A percentile compares a stretch with the other conserved stretches of the same genome.
phyloP scores from a whole-genome alignment of 1,140 invertebrate species.

The Drosophila nebulosa region DNA sequence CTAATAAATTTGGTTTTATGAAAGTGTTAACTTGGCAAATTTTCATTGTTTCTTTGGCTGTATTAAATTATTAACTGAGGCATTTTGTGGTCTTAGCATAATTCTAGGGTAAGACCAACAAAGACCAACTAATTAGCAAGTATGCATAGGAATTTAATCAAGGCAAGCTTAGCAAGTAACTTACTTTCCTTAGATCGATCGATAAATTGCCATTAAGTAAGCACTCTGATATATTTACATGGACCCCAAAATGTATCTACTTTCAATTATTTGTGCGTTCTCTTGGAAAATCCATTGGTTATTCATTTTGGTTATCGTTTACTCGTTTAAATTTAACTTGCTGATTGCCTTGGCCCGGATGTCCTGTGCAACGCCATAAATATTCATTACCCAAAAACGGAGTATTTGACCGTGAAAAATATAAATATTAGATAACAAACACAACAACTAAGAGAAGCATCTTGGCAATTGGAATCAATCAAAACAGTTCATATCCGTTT shows the following conservation, averaged over 20 bases:
- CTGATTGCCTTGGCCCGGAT: constrained; percentile 14
- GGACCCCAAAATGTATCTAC: not conserved
- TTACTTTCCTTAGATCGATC: not conserved
- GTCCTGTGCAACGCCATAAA: constrained; percentile 14
- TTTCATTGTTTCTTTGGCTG: constrained; percentile 29
- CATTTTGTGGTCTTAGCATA: constrained; percentile 11
- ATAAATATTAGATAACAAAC: constrained; percentile 38
- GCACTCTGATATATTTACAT: not conserved
- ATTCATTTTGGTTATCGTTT: constrained; percentile 34
- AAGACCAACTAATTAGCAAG: constrained; percentile 65
- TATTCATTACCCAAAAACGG: constrained; percentile 30
- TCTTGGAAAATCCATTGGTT: constrained; percentile 9
- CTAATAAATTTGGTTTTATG: constrained; percentile 76
- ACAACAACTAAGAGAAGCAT: constrained; percentile 20
- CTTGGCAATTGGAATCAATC: not conserved
- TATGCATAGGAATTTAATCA: constrained; percentile 41
- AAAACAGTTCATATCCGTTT: not conserved
- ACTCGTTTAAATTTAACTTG: constrained; percentile 18
- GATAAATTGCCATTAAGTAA: not conserved
- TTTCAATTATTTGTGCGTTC: constrained; percentile 15
- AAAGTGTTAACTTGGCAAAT: constrained; percentile 75
- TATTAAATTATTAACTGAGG: constrained; percentile 51
- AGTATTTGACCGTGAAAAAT: constrained; percentile 48
- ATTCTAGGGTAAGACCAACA: constrained; percentile 24
- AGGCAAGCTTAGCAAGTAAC: constrained; percentile 5